Evolutionary conservation across 2,888 invertebrate species (phyloP), one percentile per base, ranked within the genome.

Genomic region (Drosophila pseudotalamancana): DNA sequence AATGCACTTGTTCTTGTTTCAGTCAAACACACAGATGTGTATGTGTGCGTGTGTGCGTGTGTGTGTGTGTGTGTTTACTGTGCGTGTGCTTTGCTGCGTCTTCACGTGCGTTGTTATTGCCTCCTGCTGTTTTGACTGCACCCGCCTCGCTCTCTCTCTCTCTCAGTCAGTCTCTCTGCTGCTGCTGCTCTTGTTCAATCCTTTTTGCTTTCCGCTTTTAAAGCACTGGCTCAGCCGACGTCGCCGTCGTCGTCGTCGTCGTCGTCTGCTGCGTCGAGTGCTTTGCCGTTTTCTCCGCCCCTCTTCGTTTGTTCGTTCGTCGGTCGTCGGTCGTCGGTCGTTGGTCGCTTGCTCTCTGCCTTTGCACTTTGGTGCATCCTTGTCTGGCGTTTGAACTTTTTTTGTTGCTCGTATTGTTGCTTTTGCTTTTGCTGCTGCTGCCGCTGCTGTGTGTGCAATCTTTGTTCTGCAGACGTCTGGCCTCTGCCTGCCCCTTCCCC

Each of bases 1-100:
- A 90, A 90, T 90, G 90, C 90, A 90, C 90, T 89, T 90, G 90
- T 90, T 90, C 72, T 81, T 84, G 75, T 84, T 77, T 80, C 77
- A 72, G 60, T 84, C 67, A 51, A 40, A 40, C 54, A 27, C 40
- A 42, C n/a, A 21, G 46, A 27, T 49, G 39, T 54, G 12, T 53
- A 39, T 40, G 37, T 60, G 48, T 65, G 48, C 59, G 54, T 65
- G 31, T 61, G 70, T 35, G 40, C 66, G 40, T 71, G 61, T 43
- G 56, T 37, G 51, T 63, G 60, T 40, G 4, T 68, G 66, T 75
- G 87, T 73, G 76, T 84, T 70, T 79, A 71, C 62, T 68, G 66
- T 75, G 87, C 76, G 76, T 84, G 72, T 79, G 73, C 62, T 82
- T 85, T 64, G 78, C 72, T 87, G 80, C 87, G 87, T 87, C 88